A percentile compares a stretch with the other conserved stretches of the same genome.
phyloP scores from a whole-genome alignment of 2,797 vertebrate genomes.

The Heliangelus exortis region DNA sequence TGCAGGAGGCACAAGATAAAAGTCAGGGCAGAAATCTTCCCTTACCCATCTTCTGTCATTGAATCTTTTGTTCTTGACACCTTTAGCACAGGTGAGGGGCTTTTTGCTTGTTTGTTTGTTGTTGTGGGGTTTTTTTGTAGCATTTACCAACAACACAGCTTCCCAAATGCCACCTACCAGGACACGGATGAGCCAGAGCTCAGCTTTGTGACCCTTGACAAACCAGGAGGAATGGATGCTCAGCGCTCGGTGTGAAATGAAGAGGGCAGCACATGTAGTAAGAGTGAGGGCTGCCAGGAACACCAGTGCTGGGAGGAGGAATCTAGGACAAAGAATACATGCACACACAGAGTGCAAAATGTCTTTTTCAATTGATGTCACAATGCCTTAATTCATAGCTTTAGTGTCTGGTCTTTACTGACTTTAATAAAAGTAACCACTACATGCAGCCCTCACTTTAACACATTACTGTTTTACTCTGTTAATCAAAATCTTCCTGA shows the following conservation, averaged over 20 bases:
- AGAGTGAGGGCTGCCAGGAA: constrained; percentile 75
- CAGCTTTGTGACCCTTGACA: constrained; percentile 71
- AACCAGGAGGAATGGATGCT: constrained; percentile 77
- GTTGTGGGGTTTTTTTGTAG: not conserved
- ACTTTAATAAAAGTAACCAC: constrained; percentile 20
- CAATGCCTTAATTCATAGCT: constrained; percentile 2
- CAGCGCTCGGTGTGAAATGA: constrained; percentile 70
- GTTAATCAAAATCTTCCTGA: constrained; percentile 1
- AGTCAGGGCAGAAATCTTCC: not conserved
- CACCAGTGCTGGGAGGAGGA: constrained; percentile 75
- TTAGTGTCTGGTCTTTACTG: not conserved
- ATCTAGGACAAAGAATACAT: constrained; percentile 62
- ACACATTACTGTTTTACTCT: not conserved
- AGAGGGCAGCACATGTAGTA: constrained; percentile 69
- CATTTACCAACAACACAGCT: not conserved
- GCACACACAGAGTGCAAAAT: not conserved
- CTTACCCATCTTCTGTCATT: not conserved
- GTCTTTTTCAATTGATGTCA: not conserved
- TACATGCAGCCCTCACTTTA: not conserved
- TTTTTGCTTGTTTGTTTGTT: not conserved
- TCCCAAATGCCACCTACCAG: constrained; percentile 75
- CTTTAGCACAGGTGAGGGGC: not conserved
- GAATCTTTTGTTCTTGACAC: not conserved
- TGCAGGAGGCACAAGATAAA: not conserved
- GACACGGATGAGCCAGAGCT: constrained; percentile 83